Percentiles rank a stretch among this genome's conserved stretches.
These are phyloP conservation scores for Siderastrea radians DNA, from an alignment of 92 coral and sea anemone genomes.

Conservation along the genomic window DNA sequence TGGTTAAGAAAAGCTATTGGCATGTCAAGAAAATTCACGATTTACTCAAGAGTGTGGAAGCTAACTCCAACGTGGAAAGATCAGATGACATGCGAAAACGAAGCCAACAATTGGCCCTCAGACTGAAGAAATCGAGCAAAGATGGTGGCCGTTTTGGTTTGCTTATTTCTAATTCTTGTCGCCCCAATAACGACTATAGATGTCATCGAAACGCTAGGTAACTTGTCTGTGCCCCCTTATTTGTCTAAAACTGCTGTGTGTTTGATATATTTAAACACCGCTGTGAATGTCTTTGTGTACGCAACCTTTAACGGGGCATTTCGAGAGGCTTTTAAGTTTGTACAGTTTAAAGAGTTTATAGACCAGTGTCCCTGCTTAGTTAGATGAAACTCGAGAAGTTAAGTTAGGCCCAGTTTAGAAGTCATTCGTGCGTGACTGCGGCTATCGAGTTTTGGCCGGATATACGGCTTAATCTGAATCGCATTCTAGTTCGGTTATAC, in stretches of 20 bases:
- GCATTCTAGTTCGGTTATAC: no score
- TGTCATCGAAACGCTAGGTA: slow-evolving; percentile 30
- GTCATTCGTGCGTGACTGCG: no score
- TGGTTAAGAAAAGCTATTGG: slow-evolving; percentile 56
- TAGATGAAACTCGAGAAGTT: background rate
- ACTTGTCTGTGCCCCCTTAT: slow-evolving; percentile 18
- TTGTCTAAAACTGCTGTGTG: slow-evolving; percentile 58
- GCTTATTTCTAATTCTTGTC: slow-evolving; percentile 56
- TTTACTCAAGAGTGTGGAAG: slow-evolving; percentile 42
- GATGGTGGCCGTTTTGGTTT: slow-evolving; percentile 64
- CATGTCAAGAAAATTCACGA: slow-evolving; percentile 60
- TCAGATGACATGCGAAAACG: background rate
- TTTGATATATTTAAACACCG: slow-evolving; percentile 69
- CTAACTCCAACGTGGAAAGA: slow-evolving; percentile 28
- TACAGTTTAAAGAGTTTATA: background rate
- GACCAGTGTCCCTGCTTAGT: background rate
- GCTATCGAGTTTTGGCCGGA: no score
- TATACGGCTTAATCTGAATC: no score
- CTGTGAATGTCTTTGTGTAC: slow-evolving; percentile 67
- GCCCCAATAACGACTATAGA: slow-evolving; percentile 75
- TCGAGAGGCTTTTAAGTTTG: slow-evolving; percentile 55
- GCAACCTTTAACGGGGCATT: slow-evolving; percentile 70
- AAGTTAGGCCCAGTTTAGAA: background rate
- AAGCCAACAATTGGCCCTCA: background rate
- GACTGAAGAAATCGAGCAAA: slow-evolving; percentile 59